A percentile compares a stretch with the other conserved stretches of the same genome.
Evolutionary conservation across 2,888 invertebrate genomes (phyloP).

Genomic region (Agrochola lota): DNA sequence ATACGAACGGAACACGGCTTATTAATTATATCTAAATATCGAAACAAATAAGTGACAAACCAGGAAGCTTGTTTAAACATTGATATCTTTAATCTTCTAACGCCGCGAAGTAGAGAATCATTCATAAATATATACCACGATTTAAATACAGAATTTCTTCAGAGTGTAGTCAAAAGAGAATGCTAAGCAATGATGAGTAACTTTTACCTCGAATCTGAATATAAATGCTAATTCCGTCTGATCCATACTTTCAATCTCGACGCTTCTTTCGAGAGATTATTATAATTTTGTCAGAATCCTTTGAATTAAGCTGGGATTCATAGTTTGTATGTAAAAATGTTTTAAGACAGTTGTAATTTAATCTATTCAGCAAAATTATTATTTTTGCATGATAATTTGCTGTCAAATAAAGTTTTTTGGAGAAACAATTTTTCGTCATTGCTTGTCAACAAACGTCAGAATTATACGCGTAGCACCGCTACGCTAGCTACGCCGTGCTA

Average conservation of each 20-base stretch:
- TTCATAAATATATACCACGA: conserved; percentile 62
- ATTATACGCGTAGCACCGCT: conserved; percentile 4
- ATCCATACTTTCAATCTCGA: conserved; percentile 86
- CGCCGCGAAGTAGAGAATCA: conserved; percentile 55
- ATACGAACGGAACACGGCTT: background rate
- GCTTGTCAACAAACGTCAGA: background rate
- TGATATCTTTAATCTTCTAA: conserved; percentile 62
- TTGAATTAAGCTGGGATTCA: conserved; percentile 80
- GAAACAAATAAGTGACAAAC: conserved; percentile 40
- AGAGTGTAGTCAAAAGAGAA: conserved; percentile 70
- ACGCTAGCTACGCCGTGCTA: conserved; percentile 17
- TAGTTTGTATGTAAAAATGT: conserved; percentile 82
- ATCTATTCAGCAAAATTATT: background rate
- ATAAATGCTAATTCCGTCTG: conserved; percentile 87
- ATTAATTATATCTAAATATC: conserved; percentile 26
- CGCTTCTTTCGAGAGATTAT: conserved; percentile 87
- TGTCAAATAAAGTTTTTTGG: background rate
- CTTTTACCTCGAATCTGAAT: conserved; percentile 86
- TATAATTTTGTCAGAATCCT: conserved; percentile 87
- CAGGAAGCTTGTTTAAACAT: conserved; percentile 54
- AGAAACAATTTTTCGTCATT: background rate
- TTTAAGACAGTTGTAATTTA: conserved; percentile 69
- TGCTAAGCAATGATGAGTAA: conserved; percentile 84
- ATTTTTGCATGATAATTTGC: background rate
- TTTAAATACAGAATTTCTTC: conserved; percentile 62